Evolutionary conservation across 2,797 vertebrate genomes (phyloP).

Genomic region (Sebastes nivosus): DNA sequence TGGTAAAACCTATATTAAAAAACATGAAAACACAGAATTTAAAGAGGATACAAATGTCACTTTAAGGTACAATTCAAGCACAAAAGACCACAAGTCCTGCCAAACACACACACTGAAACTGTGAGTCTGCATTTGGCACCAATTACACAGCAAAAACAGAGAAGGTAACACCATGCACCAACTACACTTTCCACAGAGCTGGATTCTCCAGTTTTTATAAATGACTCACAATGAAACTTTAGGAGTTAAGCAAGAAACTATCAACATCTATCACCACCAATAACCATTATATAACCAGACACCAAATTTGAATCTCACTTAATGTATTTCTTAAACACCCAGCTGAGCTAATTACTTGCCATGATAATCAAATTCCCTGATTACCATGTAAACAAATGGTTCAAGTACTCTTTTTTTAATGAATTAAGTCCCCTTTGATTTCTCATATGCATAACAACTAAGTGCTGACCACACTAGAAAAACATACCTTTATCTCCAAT

Average conservation of each 20-base stretch:
- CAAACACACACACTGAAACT: background rate
- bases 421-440: background rate
- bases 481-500: background rate
- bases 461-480: background rate
- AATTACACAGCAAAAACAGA: background rate
- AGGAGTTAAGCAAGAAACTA: background rate
- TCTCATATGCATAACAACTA: background rate
- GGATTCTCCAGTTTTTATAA: background rate
- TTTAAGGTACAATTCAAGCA: background rate
- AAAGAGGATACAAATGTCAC: background rate
- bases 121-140: background rate
- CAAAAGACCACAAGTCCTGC: background rate
- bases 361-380: background rate
- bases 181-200: background rate
- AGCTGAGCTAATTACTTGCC: background rate
- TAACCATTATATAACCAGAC: background rate
- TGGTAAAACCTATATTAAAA: background rate
- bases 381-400: background rate
- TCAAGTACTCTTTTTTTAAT: background rate
- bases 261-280: background rate
- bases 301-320: background rate
- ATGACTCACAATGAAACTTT: background rate
- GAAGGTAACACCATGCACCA: background rate
- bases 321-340: background rate
- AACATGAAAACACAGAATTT: background rate